Percentiles rank a stretch among this genome's conserved stretches.
Evolutionary conservation across 2,113 vertebrate genomes (phyloP).

Genomic region (Aegotheles bennettii): DNA sequence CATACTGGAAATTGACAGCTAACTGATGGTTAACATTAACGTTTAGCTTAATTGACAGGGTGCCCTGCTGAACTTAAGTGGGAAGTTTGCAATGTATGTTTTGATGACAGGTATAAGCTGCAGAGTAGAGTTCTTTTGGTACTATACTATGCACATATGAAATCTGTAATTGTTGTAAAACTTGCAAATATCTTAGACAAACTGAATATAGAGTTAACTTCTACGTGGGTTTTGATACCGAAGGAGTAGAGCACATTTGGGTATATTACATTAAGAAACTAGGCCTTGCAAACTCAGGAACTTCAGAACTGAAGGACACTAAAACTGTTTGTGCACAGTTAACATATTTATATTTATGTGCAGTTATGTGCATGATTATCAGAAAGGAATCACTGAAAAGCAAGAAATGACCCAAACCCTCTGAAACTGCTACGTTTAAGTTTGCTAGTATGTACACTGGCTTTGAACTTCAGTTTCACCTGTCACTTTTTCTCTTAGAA

Average conservation of each 20-base stretch:
- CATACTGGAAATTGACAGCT: background rate
- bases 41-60: background rate
- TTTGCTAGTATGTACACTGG: background rate
- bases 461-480: background rate
- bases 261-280: background rate
- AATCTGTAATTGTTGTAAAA: background rate
- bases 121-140: background rate
- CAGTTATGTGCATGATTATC: background rate
- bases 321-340: rapidly evolving
- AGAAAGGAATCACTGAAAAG: background rate
- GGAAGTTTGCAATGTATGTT: background rate
- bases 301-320: background rate
- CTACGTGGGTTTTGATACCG: background rate
- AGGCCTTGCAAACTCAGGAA: background rate
- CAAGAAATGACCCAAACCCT: background rate
- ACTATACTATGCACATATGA: rapidly evolving
- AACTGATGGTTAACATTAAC: background rate
- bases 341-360: background rate
- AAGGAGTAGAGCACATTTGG: background rate
- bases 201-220: background rate
- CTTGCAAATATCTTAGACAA: background rate
- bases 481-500: background rate
- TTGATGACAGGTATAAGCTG: background rate
- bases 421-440: background rate
- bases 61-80: background rate